Evolutionary conservation across 2,888 invertebrate species (phyloP).

Genomic region (Spodoptera picta): DNA sequence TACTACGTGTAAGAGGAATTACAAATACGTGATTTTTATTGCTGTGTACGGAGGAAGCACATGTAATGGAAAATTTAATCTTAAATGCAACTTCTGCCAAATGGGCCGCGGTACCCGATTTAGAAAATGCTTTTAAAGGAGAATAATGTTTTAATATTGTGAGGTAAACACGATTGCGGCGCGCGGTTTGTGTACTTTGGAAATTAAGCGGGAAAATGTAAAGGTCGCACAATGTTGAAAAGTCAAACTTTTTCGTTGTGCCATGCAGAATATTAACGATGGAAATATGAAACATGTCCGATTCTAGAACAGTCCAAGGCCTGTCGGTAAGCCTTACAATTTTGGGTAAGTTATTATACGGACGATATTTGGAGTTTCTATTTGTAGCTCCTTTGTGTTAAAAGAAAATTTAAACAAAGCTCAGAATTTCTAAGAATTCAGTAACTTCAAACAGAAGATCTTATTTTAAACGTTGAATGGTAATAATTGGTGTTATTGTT

Average conservation of each 20-base stretch:
- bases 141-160: constrained; percentile 48
- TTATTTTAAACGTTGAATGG: constrained; percentile 20
- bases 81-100: constrained; percentile 42
- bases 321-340: constrained; percentile 12
- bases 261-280: constrained; percentile 34
- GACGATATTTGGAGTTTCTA: constrained; percentile 17
- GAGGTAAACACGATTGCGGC: constrained; percentile 38
- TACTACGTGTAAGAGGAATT: constrained; percentile 24
- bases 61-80: constrained; percentile 45
- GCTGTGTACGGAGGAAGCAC: constrained; percentile 25
- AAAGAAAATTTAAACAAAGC: constrained; percentile 20
- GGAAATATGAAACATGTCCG: constrained; percentile 24
- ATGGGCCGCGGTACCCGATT: constrained; percentile 25
- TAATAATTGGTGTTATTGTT: constrained; percentile 19
- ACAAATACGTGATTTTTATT: constrained; percentile 48
- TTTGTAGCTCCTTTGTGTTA: not conserved
- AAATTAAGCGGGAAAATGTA: constrained; percentile 41
- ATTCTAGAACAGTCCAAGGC: constrained; percentile 17
- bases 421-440: constrained; percentile 3
- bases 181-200: constrained; percentile 47
- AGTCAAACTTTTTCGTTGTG: constrained; percentile 43
- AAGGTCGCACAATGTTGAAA: constrained; percentile 46
- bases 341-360: constrained; percentile 12
- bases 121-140: constrained; percentile 32
- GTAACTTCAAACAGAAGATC: constrained; percentile 19